Percentiles rank a stretch among this genome's conserved stretches.
Conservation (phyloP, 2,797 vertebrate species). For the Sternotherus odoratus region DNA sequence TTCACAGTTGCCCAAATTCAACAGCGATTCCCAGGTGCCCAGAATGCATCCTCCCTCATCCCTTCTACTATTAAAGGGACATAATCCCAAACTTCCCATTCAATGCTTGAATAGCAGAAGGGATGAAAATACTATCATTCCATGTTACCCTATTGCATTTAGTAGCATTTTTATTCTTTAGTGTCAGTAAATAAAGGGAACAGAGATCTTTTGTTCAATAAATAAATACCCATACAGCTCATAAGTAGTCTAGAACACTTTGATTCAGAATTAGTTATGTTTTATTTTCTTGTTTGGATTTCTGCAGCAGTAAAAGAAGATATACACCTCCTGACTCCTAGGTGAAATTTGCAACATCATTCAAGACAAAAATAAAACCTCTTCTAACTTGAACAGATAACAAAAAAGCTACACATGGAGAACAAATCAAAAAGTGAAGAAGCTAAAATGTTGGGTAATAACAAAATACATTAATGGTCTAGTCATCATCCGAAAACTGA, state of each 20-base stretch:
- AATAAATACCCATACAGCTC: neutral
- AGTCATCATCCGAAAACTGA: neutral
- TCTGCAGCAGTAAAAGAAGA: neutral
- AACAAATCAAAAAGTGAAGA: neutral
- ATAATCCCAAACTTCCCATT: neutral
- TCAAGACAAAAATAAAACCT: neutral
- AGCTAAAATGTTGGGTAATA: neutral
- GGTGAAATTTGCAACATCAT: neutral
- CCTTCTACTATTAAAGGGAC: neutral
- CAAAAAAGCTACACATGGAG: neutral
- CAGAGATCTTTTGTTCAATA: neutral
- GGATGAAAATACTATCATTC: neutral
- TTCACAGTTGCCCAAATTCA: neutral
- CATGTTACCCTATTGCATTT: neutral
- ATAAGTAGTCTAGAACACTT: neutral
- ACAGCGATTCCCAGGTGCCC: neutral
- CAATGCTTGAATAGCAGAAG: neutral
- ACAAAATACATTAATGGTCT: neutral
- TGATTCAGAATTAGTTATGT: neutral
- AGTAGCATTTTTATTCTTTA: neutral
- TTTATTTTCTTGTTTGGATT: slow-evolving; percentile 11
- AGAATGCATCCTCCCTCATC: neutral
- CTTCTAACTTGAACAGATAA: neutral
- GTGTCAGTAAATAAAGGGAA: neutral
- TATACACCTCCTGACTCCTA: neutral